Conservation (phyloP, 1,140 invertebrate genomes). For the Metaphire vulgaris region DNA sequence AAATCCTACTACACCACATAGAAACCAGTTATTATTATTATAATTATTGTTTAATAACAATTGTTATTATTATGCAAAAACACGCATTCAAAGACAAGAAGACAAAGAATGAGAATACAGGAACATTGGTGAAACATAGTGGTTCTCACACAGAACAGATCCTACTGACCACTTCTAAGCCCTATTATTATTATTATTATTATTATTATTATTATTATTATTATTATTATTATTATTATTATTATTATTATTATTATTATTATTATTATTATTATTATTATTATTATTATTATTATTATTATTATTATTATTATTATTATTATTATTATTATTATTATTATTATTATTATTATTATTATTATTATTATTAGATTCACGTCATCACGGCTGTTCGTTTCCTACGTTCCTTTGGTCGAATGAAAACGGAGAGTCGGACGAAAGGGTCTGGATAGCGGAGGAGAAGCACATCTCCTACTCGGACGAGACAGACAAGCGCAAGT, state of each 20-base stretch:
- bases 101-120: too few species aligned
- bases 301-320: slow-evolving; percentile 16
- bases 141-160: background rate
- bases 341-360: background rate
- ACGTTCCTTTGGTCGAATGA: slow-evolving; percentile 4
- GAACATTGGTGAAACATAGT: background rate
- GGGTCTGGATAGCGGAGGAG: slow-evolving; percentile 3
- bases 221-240: slow-evolving; percentile 26
- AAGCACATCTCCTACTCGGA: slow-evolving; percentile 6
- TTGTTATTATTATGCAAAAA: too few species aligned
- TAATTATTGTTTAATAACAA: too few species aligned
- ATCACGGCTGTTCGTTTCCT: slow-evolving; percentile 10
- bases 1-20: too few species aligned
- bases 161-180: background rate
- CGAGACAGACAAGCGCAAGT: slow-evolving; percentile 4
- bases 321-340: background rate
- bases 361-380: background rate
- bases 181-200: slow-evolving; percentile 6
- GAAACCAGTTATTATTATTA: too few species aligned
- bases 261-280: slow-evolving; percentile 21
- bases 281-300: slow-evolving; percentile 6
- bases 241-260: slow-evolving; percentile 25
- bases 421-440: background rate
- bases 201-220: slow-evolving; percentile 10
- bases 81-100: too few species aligned